Conservation (phyloP, 30 jellyfish, hydroid and myxozoan genomes). For the Turritopsis rubra region DNA sequence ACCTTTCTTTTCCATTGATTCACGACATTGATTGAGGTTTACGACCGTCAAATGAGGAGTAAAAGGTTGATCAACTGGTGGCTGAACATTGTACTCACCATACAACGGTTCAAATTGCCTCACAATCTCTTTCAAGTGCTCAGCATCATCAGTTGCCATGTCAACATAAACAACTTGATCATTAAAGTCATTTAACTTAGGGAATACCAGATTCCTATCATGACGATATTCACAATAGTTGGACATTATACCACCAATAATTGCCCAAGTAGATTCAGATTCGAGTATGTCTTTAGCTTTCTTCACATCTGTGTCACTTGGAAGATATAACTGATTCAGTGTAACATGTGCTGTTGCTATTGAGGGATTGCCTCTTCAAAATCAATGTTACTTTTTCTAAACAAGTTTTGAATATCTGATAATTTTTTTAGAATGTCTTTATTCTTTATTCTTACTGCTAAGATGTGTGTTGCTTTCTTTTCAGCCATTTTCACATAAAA, state of each 20-base stretch:
- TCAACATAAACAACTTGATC: conserved; percentile 47
- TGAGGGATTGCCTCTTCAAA: conserved; percentile 30
- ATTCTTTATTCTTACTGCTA: conserved; percentile 47
- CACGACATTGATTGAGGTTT: conserved; percentile 37
- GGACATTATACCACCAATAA: not conserved
- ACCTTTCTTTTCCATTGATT: conserved; percentile 52
- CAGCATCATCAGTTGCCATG: conserved; percentile 9
- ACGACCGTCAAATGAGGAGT: conserved; percentile 57
- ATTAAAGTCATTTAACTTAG: conserved; percentile 30
- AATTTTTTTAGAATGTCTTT: conserved; percentile 20
- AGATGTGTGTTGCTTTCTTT: not conserved
- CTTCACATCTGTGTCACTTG: conserved; percentile 16
- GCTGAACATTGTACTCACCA: not conserved
- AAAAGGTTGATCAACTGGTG: conserved; percentile 24
- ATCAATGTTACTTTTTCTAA: conserved; percentile 6
- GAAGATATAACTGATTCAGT: conserved; percentile 30
- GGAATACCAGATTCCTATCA: conserved; percentile 25
- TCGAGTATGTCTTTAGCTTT: not conserved
- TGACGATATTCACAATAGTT: not conserved
- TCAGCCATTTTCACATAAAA: not conserved
- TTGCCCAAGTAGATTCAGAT: not conserved
- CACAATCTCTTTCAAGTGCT: conserved; percentile 20
- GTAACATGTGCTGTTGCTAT: conserved; percentile 51
- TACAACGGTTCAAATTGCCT: not conserved
- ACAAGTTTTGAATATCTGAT: conserved; percentile 21